Evolutionary conservation across 2,888 invertebrate genomes (phyloP), one percentile per base, ranked within the genome.

Genomic region (Synanthedon myopaeformis): DNA sequence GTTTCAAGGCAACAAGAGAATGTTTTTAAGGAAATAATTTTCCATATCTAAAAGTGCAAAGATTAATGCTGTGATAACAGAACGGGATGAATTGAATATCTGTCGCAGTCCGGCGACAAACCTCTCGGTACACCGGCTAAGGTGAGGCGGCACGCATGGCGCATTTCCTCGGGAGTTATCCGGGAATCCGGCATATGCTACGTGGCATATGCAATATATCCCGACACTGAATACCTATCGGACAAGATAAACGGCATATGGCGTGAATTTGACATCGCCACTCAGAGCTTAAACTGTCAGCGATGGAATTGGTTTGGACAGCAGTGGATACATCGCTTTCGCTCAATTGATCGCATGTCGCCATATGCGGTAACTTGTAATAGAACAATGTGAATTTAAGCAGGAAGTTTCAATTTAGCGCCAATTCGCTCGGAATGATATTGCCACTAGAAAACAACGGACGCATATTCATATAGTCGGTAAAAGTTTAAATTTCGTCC

Each of bases 321-420:
- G 72, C 45, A 49, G 12, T 17, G 72, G 73, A 67, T 69, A 73
- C 73, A 76, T 69, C 68, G 71, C 80, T 82, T 80, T 80, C 82
- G 79, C 83, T 81, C 81, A 82, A 84, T 82, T 83, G 79, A 79
- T 81, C 79, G 70, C 76, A 74, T 77, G 79, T 80, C 80, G 77
- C 77, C 77, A 76, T 74, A 74, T 76, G 80, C 66, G 69, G 69
- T 76, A 35, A 35, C 35, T 10, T 10, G 35, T 35, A 76, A 79
- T 79, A 77, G 76, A 72, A 67, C 68, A 71, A 76, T 74, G 75
- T 79, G 78, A 81, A 83, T 76, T 81, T 78, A 81, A 83, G 78
- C 79, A 83, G 86, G 87, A 87, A 84, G 80, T 70, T 74, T 75
- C 82, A 85, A 84, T 86, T 87, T 82, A 82, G 79, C 72, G 77